phyloP scores from a whole-genome alignment of 2,888 invertebrate species.

The Allolobophora icterica region DNA sequence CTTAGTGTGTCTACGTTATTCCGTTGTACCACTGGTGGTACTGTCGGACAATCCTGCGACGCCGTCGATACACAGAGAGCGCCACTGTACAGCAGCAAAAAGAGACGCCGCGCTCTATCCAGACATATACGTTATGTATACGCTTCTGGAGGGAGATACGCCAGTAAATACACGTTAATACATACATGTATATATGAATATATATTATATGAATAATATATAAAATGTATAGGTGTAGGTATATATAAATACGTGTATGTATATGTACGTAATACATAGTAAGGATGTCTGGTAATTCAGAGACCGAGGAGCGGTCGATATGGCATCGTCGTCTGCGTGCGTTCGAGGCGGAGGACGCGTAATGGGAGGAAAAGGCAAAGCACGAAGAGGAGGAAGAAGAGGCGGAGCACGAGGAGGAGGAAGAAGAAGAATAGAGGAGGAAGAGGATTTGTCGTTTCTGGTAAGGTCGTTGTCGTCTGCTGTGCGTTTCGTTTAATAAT shows the following conservation, averaged over 20 bases:
- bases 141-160: background rate
- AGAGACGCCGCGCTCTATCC: background rate
- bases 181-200: slow-evolving; percentile 7
- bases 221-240: background rate
- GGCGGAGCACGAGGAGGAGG: background rate
- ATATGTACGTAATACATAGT: background rate
- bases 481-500: slow-evolving; percentile 1
- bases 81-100: no score
- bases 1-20: background rate
- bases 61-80: background rate
- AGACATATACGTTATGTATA: background rate
- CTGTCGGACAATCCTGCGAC: background rate
- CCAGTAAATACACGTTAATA: background rate
- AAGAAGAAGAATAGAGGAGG: background rate
- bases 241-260: background rate
- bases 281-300: background rate
- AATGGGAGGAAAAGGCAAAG: background rate
- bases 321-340: background rate
- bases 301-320: slow-evolving; percentile 12
- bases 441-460: background rate
- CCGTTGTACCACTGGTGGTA: background rate
- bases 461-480: background rate
- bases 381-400: background rate
- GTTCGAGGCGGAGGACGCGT: background rate
- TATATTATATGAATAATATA: background rate